These are phyloP conservation scores for Porites lutea DNA, from an alignment of 64 coral and sea anemone species.

Conservation along the genomic window DNA sequence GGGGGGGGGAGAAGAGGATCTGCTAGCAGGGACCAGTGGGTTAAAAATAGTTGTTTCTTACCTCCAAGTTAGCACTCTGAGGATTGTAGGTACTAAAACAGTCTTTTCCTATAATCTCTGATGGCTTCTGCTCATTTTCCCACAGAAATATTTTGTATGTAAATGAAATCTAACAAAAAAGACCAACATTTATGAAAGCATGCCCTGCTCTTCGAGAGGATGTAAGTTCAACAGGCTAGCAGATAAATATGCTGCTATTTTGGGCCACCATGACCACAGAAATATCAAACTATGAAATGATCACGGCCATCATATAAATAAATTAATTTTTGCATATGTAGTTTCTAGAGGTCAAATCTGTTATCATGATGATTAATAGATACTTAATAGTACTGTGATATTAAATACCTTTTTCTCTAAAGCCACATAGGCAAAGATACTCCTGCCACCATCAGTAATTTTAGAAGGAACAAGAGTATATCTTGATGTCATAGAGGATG, in stretches of 20 bases:
- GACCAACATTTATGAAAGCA: neutral
- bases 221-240: too few relatives aligned
- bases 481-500: slow-evolving; percentile 29
- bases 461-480: slow-evolving; percentile 50
- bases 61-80: slow-evolving; percentile 35
- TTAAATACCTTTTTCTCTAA: slow-evolving; percentile 57
- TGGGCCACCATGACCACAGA: too few relatives aligned
- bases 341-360: too few relatives aligned
- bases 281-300: too few relatives aligned
- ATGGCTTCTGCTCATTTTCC: slow-evolving; percentile 7
- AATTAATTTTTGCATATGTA: too few relatives aligned
- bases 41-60: neutral
- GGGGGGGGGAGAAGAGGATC: too few relatives aligned
- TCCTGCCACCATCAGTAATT: slow-evolving; percentile 18
- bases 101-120: neutral
- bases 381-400: neutral
- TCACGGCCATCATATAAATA: too few relatives aligned
- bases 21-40: too few relatives aligned
- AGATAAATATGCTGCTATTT: too few relatives aligned
- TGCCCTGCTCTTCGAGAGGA: too few relatives aligned
- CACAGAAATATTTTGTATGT: slow-evolving; percentile 59
- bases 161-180: slow-evolving; percentile 58
- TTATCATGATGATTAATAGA: too few relatives aligned
- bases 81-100: slow-evolving; percentile 56
- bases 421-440: slow-evolving; percentile 82